Evolutionary conservation across 2,797 vertebrate species (phyloP).

Genomic region (Glossophaga mutica): DNA sequence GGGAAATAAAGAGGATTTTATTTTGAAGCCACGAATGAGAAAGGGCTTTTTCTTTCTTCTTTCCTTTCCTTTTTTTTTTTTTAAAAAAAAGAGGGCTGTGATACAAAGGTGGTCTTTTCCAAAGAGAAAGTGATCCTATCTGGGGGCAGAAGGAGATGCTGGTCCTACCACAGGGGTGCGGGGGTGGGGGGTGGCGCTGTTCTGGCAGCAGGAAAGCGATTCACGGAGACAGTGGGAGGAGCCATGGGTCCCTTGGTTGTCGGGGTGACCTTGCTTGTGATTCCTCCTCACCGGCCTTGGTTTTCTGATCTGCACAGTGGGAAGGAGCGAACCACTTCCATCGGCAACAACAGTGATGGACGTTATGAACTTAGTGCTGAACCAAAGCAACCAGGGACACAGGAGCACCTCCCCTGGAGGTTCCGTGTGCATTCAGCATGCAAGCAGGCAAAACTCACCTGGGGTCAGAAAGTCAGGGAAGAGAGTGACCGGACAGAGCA

Average conservation of each 20-base stretch:
- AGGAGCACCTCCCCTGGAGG: neutral
- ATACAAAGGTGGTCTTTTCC: neutral
- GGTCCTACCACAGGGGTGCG: no score
- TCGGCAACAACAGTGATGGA: neutral
- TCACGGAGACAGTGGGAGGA: neutral
- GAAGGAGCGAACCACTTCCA: neutral
- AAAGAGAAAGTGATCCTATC: neutral
- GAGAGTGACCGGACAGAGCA: neutral
- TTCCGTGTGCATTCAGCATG: neutral
- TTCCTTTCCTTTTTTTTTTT: neutral
- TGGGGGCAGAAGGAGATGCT: neutral
- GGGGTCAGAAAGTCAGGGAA: neutral
- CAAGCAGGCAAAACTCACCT: neutral
- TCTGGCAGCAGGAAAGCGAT: neutral
- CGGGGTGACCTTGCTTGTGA: neutral
- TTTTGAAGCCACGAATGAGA: neutral
- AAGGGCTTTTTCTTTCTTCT: neutral
- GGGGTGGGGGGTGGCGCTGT: no score
- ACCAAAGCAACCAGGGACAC: neutral
- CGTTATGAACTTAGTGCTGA: neutral
- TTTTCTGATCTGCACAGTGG: neutral
- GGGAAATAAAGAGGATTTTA: slow-evolving; percentile 25
- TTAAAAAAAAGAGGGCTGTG: rapidly evolving
- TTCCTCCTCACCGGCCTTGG: neutral
- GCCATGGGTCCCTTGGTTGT: neutral